Conservation (phyloP, 2,797 vertebrate genomes). For the Esox masquinongy region DNA sequence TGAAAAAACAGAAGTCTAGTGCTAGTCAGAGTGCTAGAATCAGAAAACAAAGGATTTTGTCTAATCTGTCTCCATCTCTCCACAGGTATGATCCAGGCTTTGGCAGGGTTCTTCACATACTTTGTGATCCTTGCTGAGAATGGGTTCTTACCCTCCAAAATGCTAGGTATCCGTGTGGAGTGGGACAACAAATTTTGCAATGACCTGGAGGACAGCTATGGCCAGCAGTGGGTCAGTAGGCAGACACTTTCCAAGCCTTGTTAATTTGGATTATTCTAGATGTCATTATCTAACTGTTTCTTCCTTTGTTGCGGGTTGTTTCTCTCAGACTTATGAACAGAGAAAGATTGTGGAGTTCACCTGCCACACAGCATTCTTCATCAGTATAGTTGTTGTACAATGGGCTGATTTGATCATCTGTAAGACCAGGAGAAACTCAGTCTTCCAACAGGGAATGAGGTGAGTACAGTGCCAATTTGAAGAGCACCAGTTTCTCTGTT, state of each 20-base stretch:
- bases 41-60: not conserved
- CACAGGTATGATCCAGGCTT: slow-evolving; percentile 88
- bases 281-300: not conserved
- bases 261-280: not conserved
- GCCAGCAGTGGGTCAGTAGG: slow-evolving; percentile 86
- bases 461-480: slow-evolving; percentile 61
- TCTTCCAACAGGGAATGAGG: slow-evolving; percentile 93
- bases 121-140: slow-evolving; percentile 90
- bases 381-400: slow-evolving; percentile 86
- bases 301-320: slow-evolving; percentile 5
- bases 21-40: not conserved
- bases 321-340: slow-evolving; percentile 83
- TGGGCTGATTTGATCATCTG: slow-evolving; percentile 90
- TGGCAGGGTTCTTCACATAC: slow-evolving; percentile 89
- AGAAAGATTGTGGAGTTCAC: slow-evolving; percentile 90
- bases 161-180: slow-evolving; percentile 78
- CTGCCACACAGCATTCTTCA: slow-evolving; percentile 87
- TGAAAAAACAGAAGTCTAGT: not conserved
- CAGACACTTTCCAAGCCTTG: not conserved
- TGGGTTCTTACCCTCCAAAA: slow-evolving; percentile 78
- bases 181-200: slow-evolving; percentile 86
- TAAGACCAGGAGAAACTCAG: slow-evolving; percentile 87
- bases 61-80: not conserved
- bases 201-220: slow-evolving; percentile 86
- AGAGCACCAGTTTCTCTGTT: too few species aligned